These are phyloP conservation scores for Acomys russatus DNA, from an alignment of 2,797 vertebrate species.

Conservation along the genomic window DNA sequence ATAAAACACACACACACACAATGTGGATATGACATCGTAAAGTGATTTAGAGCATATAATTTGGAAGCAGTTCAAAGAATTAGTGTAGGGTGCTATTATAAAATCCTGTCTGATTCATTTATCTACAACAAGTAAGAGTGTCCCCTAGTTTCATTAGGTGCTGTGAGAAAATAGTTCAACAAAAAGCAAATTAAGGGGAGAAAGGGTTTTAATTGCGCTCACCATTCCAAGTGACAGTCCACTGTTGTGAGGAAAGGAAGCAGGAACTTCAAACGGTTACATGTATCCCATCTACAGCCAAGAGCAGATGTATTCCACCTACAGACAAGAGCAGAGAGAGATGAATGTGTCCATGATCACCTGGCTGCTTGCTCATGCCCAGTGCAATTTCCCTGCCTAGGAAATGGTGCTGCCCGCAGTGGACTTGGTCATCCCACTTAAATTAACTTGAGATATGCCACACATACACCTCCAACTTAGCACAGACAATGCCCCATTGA, in stretches of 20 bases:
- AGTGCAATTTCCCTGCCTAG: not conserved
- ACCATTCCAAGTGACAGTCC: not conserved
- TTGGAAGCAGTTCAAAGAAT: constrained; percentile 7
- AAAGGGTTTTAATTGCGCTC: not conserved
- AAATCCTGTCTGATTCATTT: not conserved
- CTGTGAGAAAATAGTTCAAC: not conserved
- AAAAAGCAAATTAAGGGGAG: not conserved
- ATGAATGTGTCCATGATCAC: accelerated
- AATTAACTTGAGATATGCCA: not conserved
- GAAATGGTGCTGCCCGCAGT: not conserved
- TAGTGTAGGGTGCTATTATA: not conserved
- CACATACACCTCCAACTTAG: not conserved
- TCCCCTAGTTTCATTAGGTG: not conserved
- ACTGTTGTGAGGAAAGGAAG: not conserved
- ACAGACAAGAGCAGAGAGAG: not conserved
- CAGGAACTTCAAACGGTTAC: not conserved
- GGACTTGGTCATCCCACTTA: not conserved
- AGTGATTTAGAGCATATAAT: not conserved
- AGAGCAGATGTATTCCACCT: too few relatives aligned
- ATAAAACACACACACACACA: not conserved
- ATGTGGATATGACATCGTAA: not conserved
- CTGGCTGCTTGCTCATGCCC: not conserved
- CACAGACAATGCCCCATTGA: not conserved
- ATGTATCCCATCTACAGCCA: not conserved
- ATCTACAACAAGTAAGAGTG: not conserved